These are phyloP conservation scores for Pristionchus arcanus DNA, from an alignment of 2,888 invertebrate genomes.

Conservation along the genomic window DNA sequence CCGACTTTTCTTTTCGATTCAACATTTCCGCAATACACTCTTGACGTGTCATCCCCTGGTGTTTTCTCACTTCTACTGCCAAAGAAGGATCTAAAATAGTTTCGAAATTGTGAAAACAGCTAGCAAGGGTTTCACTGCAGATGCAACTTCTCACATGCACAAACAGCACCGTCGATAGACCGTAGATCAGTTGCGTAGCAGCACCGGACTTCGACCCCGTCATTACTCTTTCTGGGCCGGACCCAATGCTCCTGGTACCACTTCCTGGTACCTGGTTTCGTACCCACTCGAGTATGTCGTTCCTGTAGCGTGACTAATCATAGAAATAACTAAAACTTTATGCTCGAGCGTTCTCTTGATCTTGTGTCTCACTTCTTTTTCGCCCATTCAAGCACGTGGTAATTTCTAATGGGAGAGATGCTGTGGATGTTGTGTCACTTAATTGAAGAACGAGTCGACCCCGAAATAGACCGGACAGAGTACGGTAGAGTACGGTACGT, in stretches of 20 bases:
- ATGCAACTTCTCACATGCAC: not conserved
- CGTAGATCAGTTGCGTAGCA: not conserved
- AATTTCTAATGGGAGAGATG: not conserved
- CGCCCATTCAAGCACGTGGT: not conserved
- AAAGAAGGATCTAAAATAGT: no score
- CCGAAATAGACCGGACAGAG: constrained; percentile 25
- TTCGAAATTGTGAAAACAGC: no score
- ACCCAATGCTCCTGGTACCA: not conserved
- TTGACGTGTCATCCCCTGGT: no score
- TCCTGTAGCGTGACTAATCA: not conserved
- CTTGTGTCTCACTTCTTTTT: not conserved
- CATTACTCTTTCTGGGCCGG: not conserved
- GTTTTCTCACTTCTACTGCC: no score
- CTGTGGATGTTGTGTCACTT: constrained; percentile 18
- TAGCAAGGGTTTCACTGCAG: not conserved
- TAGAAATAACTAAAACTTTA: not conserved
- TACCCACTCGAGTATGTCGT: not conserved
- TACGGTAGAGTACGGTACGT: constrained; percentile 45
- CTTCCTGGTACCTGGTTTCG: not conserved
- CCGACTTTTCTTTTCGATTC: no score
- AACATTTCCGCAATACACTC: no score
- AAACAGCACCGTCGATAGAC: not conserved
- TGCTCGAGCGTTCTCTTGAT: not conserved
- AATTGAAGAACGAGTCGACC: not conserved
- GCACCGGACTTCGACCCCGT: constrained; percentile 1